These are phyloP conservation scores for Prionailurus viverrinus DNA, from an alignment of 2,113 vertebrate genomes.

Conservation along the genomic window DNA sequence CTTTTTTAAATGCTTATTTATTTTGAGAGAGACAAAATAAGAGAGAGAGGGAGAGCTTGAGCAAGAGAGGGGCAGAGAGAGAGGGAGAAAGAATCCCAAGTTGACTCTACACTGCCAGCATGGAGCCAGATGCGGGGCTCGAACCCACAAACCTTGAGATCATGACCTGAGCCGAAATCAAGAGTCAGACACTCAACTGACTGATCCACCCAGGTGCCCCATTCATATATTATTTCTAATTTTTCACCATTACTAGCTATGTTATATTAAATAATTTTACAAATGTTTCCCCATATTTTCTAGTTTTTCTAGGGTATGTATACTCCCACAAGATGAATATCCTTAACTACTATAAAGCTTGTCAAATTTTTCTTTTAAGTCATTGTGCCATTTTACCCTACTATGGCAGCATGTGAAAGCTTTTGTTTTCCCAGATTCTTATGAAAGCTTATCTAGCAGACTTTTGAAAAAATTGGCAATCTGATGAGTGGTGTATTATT, in stretches of 20 bases:
- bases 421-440: neutral
- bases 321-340: neutral
- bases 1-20: no score
- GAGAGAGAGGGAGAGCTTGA: no score
- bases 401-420: neutral
- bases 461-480: neutral
- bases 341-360: constrained; percentile 6
- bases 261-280: neutral
- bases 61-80: no score
- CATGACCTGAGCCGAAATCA: no score
- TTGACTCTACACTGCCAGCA: no score
- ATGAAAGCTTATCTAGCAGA: neutral
- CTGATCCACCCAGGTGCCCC: no score
- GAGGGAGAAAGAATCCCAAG: no score
- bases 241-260: neutral
- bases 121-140: no score
- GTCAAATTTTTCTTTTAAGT: constrained; percentile 16
- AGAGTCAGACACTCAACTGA: no score
- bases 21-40: no score
- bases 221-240: neutral
- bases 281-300: constrained; percentile 24
- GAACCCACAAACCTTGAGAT: no score
- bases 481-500: neutral
- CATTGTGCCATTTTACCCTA: neutral
- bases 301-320: neutral